phyloP scores from a whole-genome alignment of 2,888 invertebrate genomes.

The Schrankia costaestrigalis region DNA sequence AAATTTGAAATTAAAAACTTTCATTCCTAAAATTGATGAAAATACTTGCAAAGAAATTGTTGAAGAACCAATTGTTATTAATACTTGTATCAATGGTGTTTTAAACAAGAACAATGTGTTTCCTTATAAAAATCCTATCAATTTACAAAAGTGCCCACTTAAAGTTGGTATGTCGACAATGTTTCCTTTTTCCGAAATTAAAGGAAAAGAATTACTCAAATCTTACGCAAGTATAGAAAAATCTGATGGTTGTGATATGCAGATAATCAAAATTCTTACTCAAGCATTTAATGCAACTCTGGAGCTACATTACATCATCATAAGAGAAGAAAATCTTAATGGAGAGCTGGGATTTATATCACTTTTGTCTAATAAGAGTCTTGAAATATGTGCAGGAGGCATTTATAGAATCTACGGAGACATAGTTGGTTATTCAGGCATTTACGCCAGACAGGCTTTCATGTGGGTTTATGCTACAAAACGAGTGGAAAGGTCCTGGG shows the following conservation, averaged over 20 bases:
- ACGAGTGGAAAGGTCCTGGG: slow-evolving; percentile 50
- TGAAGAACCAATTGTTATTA: slow-evolving; percentile 29
- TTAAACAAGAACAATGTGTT: slow-evolving; percentile 31
- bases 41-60: slow-evolving; percentile 37
- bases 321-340: slow-evolving; percentile 38
- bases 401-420: slow-evolving; percentile 55
- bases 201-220: slow-evolving; percentile 33
- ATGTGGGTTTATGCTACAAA: slow-evolving; percentile 55
- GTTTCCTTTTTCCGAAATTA: slow-evolving; percentile 48
- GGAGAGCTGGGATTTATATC: slow-evolving; percentile 35
- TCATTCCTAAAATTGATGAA: slow-evolving; percentile 40
- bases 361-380: slow-evolving; percentile 50
- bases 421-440: slow-evolving; percentile 57
- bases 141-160: slow-evolving; percentile 54
- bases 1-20: slow-evolving; percentile 34
- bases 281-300: slow-evolving; percentile 51
- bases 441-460: slow-evolving; percentile 49
- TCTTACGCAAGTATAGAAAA: slow-evolving; percentile 41
- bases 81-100: slow-evolving; percentile 38
- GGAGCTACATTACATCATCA: slow-evolving; percentile 42
- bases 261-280: slow-evolving; percentile 55
- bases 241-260: slow-evolving; percentile 49
- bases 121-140: slow-evolving; percentile 38
- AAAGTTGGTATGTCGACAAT: slow-evolving; percentile 49
- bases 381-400: slow-evolving; percentile 61